phyloP scores from a whole-genome alignment of 2,888 invertebrate species.

The Octodonta nipae region DNA sequence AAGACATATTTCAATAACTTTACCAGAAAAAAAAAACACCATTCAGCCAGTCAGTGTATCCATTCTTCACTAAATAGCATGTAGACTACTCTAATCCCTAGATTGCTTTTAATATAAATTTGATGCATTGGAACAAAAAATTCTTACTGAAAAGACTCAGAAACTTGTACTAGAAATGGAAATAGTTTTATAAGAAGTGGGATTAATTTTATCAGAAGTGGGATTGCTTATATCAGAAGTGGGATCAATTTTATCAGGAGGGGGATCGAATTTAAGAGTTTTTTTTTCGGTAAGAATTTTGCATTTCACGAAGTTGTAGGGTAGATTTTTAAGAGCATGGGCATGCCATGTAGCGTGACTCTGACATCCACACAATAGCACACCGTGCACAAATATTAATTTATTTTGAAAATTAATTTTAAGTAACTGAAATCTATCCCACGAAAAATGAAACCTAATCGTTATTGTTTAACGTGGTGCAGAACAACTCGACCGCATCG shows the following conservation, averaged over 20 bases:
- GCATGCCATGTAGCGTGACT: conserved; percentile 19
- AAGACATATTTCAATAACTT: no score
- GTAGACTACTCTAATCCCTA: conserved; percentile 5
- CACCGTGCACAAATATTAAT: conserved; percentile 9
- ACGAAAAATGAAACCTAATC: no score
- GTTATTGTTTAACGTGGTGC: conserved; percentile 9
- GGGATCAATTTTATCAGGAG: no score
- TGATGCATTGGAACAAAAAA: conserved; percentile 7
- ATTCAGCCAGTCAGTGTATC: no score
- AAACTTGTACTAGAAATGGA: no score
- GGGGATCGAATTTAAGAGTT: no score
- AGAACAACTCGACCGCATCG: conserved; percentile 99
- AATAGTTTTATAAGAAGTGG: no score
- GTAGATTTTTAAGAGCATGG: conserved; percentile 18
- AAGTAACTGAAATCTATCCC: conserved; percentile 2
- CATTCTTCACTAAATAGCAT: no score
- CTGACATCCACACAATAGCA: conserved; percentile 13
- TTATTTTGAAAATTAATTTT: conserved; percentile 1
- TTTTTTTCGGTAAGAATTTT: no score
- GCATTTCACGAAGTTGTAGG: conserved; percentile 4
- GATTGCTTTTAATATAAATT: conserved; percentile 6
- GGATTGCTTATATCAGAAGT: no score
- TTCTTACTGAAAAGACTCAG: conserved; percentile 5
- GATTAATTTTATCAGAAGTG: no score
- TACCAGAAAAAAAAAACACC: no score